Evolutionary conservation across 2,797 vertebrate species (phyloP).

Genomic region (Macrochelys suwanniensis): DNA sequence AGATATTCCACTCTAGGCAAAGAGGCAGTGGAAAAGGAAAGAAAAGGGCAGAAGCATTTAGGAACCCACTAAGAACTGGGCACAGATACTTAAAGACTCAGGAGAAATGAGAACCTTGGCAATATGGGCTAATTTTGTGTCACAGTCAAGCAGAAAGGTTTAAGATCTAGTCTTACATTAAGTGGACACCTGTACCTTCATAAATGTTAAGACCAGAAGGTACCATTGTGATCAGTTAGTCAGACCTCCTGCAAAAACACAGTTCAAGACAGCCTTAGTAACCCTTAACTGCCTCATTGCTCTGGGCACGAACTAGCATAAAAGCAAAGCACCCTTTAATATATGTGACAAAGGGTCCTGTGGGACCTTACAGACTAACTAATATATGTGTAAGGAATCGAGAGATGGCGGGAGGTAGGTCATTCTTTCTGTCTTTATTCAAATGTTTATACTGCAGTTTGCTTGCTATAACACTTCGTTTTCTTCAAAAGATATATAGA

Average conservation of each 20-base stretch:
- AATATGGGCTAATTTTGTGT: constrained; percentile 30
- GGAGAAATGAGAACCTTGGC: constrained; percentile 34
- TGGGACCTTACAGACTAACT: too few species aligned
- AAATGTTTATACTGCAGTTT: neutral
- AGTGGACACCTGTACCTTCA: neutral
- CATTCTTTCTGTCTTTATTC: neutral
- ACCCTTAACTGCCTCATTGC: neutral
- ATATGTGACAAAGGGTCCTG: too few species aligned
- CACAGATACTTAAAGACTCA: neutral
- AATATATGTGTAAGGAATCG: neutral
- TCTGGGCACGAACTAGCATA: neutral
- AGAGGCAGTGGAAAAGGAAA: neutral
- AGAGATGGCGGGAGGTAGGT: neutral
- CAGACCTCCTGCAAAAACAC: constrained; percentile 15
- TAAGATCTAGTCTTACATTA: neutral
- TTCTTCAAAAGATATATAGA: neutral
- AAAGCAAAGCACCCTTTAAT: neutral
- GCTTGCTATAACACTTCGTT: neutral
- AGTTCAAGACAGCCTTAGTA: neutral
- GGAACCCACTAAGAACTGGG: neutral
- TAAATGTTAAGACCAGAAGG: neutral
- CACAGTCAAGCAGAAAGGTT: constrained; percentile 37
- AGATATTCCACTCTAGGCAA: neutral
- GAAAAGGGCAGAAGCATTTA: constrained; percentile 42
- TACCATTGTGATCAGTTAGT: constrained; percentile 1